Conservation (phyloP, 2,888 invertebrate genomes). For the Agrochola lychnidis region DNA sequence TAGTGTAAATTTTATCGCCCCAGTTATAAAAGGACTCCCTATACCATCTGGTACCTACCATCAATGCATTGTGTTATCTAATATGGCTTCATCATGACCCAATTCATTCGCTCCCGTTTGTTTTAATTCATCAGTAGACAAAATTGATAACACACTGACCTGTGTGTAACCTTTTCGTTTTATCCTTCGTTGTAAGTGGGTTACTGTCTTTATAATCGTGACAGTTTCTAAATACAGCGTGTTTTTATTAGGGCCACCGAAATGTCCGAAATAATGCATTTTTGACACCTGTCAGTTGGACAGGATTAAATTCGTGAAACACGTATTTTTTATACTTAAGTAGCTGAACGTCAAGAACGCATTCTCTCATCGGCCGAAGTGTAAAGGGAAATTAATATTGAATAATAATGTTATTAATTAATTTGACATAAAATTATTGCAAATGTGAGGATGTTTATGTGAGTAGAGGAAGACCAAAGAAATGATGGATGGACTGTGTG, state of each 20-base stretch:
- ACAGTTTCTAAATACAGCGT: not conserved
- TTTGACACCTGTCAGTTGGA: too few species aligned
- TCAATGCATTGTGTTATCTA: slow-evolving; percentile 31
- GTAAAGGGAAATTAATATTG: not conserved
- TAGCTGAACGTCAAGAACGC: too few species aligned
- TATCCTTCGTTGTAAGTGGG: slow-evolving; percentile 19
- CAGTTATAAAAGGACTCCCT: not conserved
- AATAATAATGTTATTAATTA: too few species aligned
- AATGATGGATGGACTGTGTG: too few species aligned
- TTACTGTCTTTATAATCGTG: slow-evolving; percentile 25
- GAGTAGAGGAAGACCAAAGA: too few species aligned
- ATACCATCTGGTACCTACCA: not conserved
- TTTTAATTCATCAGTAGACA: slow-evolving; percentile 37
- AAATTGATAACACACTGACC: slow-evolving; percentile 53
- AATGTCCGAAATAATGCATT: too few species aligned
- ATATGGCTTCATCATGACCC: slow-evolving; percentile 27
- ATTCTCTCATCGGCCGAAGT: too few species aligned
- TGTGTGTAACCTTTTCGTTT: slow-evolving; percentile 28
- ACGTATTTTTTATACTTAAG: too few species aligned
- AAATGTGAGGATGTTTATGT: too few species aligned
- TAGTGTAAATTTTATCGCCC: not conserved
- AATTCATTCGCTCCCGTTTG: slow-evolving; percentile 44
- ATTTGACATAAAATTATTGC: too few species aligned
- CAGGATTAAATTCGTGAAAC: too few species aligned
- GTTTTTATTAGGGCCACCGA: too few species aligned